Percentiles rank a stretch among this genome's conserved stretches.
Conservation (phyloP, 2,888 invertebrate genomes). For the Lapara coniferarum region DNA sequence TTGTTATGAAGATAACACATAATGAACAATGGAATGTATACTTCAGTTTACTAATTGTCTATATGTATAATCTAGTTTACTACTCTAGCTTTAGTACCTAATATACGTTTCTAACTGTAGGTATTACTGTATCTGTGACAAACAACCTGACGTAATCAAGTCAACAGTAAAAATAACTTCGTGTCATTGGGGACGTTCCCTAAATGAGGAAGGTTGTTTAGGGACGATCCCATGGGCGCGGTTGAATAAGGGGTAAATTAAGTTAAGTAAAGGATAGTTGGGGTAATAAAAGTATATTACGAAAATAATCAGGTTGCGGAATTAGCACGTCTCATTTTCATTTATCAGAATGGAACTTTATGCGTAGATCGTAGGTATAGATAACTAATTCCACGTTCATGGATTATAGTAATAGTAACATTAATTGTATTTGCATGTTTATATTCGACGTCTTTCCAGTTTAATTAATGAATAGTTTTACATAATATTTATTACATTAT, state of each 20-base stretch:
- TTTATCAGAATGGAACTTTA: too few species aligned
- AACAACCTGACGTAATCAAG: conserved; percentile 3
- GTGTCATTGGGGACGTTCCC: conserved; percentile 18
- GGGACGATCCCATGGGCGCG: conserved; percentile 11
- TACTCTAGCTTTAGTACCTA: too few species aligned
- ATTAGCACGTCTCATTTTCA: too few species aligned
- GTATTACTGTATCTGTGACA: background rate
- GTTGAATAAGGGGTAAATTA: background rate
- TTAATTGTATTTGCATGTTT: too few species aligned
- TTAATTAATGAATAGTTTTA: too few species aligned
- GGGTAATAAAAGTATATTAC: background rate
- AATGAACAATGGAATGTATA: background rate
- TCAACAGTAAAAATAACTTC: conserved; percentile 5
- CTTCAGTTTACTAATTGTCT: background rate
- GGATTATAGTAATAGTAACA: too few species aligned
- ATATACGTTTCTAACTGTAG: background rate
- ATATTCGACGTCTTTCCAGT: too few species aligned
- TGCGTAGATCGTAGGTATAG: too few species aligned
- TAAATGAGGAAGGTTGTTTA: background rate
- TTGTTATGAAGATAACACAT: background rate
- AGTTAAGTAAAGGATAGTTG: background rate
- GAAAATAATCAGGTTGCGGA: background rate
- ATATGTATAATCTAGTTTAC: too few species aligned
- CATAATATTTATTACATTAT: too few species aligned
- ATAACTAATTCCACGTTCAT: too few species aligned